These are phyloP conservation scores for Plutomurus gul DNA, from an alignment of 1,140 invertebrate species.

Conservation along the genomic window DNA sequence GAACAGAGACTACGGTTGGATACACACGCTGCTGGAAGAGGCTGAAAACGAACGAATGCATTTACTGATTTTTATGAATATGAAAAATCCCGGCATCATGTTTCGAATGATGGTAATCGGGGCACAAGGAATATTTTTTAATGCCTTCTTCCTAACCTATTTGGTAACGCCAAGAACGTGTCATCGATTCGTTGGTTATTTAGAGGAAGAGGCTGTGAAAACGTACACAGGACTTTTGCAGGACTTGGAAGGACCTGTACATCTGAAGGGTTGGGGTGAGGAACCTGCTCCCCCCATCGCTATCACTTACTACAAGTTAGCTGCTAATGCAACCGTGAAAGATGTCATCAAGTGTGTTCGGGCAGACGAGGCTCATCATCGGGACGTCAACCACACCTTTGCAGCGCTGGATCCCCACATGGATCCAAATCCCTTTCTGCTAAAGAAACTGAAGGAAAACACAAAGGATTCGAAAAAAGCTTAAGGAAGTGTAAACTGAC, in stretches of 20 bases:
- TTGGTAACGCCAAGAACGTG: conserved; percentile 58
- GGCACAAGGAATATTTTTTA: conserved; percentile 58
- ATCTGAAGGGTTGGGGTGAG: conserved; percentile 55
- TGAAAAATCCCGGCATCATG: conserved; percentile 57
- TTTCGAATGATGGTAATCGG: conserved; percentile 57
- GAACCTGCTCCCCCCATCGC: conserved; percentile 57
- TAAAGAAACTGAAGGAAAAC: no score
- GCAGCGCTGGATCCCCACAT: not conserved
- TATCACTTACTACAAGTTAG: conserved; percentile 58
- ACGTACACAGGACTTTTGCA: conserved; percentile 59
- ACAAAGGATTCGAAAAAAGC: no score
- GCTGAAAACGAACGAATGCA: conserved; percentile 62
- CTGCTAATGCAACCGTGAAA: conserved; percentile 41
- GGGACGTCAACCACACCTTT: conserved; percentile 41
- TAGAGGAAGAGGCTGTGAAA: conserved; percentile 60
- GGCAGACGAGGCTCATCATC: conserved; percentile 34
- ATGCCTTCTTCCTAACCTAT: conserved; percentile 57
- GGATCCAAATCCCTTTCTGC: conserved; percentile 11
- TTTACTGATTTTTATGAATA: conserved; percentile 58
- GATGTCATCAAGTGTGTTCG: conserved; percentile 41
- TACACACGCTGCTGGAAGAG: conserved; percentile 60
- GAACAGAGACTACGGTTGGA: conserved; percentile 60
- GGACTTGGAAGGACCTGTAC: conserved; percentile 53
- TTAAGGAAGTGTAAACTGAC: no score
- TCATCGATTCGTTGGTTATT: conserved; percentile 60